Base-by-base conservation (phyloP, 2,797 vertebrate genomes). In the Botia almorhae region DNA sequence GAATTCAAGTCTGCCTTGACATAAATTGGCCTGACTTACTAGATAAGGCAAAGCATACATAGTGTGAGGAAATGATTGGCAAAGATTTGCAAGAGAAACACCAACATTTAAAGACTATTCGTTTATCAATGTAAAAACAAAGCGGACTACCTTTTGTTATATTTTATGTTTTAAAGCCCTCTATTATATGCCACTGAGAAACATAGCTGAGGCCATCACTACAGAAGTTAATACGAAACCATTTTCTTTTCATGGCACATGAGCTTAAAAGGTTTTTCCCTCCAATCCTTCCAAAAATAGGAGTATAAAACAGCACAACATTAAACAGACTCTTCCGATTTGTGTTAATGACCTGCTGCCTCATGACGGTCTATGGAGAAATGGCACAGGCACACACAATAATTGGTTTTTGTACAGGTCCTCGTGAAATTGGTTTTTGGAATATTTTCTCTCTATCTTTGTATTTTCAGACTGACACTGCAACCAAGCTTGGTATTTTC, bases 361-460 rank as follows among this genome's bases (percentile, higher is more conserved):
- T 61, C 39, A 5, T 50, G 74, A 74, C 72, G 56, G 76, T 69
- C 82, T 78, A 84, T 23, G 67, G 74, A 83, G 61, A 82, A 81
- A 75, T 58, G 12, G 69, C 51, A 69, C 78, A 82, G 70, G 90
- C 87, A n/a, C n/a, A n/a, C n/a, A n/a, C n/a, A 85, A 88, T 92
- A 93, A 92, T 92, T 92, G 90, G 86, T 91, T 92, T 91, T 89
- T 87, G 84, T 89, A 88, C 86, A 53, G 46, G 85, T 87, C 87
- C 86, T 87, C 83, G 87, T 90, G 80, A 90, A 93, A 93, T 92
- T 91, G 87, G 89, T 91, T 93, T 93, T 91, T 90, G 86, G 89
- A 90, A 92, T 90, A 88, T 74, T 84, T 91, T 82, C 71, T 69
- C 76, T 83, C 76, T 74, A 68, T 83, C 61, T 48, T 74, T 83